phyloP scores from a whole-genome alignment of 2,113 vertebrate genomes.

The Natator depressus region DNA sequence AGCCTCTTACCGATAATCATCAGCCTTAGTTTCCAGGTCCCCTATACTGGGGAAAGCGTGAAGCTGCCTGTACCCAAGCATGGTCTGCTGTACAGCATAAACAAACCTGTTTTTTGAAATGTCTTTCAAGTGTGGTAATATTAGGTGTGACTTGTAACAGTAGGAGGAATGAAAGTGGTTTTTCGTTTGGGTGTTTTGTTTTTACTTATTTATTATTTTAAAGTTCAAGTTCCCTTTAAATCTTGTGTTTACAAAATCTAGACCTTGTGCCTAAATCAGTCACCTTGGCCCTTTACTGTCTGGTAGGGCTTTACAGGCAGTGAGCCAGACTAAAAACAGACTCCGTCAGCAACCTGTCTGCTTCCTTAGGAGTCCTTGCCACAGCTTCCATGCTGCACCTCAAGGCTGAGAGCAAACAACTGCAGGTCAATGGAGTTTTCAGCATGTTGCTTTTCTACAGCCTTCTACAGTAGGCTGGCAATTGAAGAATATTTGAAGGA shows the following conservation, averaged over 20 bases:
- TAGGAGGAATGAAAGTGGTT: conserved; percentile 44
- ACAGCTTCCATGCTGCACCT: neutral
- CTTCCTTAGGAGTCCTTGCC: neutral
- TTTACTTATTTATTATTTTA: neutral
- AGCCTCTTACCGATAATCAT: neutral
- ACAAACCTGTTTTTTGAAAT: conserved; percentile 59
- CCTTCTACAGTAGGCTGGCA: neutral
- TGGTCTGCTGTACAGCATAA: conserved; percentile 60
- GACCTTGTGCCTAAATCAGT: neutral
- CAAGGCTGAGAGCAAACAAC: neutral
- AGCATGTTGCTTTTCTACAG: neutral
- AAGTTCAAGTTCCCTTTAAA: neutral
- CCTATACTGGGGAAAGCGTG: conserved; percentile 1
- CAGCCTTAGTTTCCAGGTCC: conserved; percentile 29
- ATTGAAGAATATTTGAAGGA: conserved; percentile 36
- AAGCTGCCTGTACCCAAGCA: conserved; percentile 4
- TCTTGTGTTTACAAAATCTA: neutral
- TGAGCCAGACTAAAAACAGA: neutral
- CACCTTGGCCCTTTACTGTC: neutral
- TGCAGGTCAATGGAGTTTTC: rapidly evolving
- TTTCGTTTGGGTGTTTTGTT: conserved; percentile 8
- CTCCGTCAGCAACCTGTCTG: neutral
- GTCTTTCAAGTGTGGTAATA: conserved; percentile 42
- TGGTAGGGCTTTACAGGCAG: neutral
- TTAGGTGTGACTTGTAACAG: conserved; percentile 20